Evolutionary conservation across 2,797 vertebrate species (phyloP).

Genomic region (Bovichtus diacanthus): DNA sequence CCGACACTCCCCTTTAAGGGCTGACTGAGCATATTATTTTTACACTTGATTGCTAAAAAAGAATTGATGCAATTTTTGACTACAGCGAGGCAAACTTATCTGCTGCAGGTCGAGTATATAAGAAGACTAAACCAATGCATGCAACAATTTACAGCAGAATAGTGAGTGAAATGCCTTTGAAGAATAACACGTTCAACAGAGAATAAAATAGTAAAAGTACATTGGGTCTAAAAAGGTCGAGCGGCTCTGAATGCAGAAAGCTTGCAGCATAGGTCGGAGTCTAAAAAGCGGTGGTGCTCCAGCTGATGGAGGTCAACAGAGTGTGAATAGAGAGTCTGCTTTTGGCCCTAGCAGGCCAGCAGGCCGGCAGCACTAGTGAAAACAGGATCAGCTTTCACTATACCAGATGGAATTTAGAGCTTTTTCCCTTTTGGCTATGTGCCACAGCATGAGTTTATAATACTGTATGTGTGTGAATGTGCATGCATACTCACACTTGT

Average conservation of each 20-base stretch:
- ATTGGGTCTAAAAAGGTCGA: slow-evolving; percentile 9
- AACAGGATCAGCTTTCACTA: slow-evolving; percentile 54
- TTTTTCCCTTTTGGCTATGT: slow-evolving; percentile 47
- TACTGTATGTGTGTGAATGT: background rate
- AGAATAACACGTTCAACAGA: background rate
- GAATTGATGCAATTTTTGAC: background rate
- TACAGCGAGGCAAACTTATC: background rate
- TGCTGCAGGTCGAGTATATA: background rate
- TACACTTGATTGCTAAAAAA: background rate
- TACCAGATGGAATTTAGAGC: slow-evolving; percentile 48
- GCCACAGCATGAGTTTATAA: slow-evolving; percentile 28
- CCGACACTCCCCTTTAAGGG: background rate
- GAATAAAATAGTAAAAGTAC: background rate
- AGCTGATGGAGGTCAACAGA: slow-evolving; percentile 59
- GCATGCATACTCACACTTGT: background rate
- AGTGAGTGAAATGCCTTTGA: background rate
- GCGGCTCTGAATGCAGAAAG: slow-evolving; percentile 23
- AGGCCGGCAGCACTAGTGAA: too few relatives aligned
- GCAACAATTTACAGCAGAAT: background rate
- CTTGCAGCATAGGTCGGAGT: slow-evolving; percentile 36
- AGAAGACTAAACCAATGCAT: background rate
- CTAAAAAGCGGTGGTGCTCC: slow-evolving; percentile 25
- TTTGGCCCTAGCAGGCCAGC: slow-evolving; percentile 50
- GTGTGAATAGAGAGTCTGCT: slow-evolving; percentile 52
- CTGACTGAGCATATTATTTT: background rate